phyloP scores from a whole-genome alignment of 2,888 invertebrate genomes.

The Ferdinandea cuprea region DNA sequence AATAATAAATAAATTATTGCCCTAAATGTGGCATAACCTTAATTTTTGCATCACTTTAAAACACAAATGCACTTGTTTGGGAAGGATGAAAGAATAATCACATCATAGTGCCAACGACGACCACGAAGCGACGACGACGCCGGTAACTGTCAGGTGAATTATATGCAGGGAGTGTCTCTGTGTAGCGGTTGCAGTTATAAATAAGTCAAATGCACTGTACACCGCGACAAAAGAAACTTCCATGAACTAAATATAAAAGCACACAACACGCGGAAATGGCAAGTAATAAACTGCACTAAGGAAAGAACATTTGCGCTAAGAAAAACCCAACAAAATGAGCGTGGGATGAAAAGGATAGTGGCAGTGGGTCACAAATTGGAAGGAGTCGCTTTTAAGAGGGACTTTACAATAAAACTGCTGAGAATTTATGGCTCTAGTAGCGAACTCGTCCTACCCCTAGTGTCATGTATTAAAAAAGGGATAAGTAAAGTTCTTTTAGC shows the following conservation, averaged over 20 bases:
- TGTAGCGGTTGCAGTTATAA: constrained; percentile 18
- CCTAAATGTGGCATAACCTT: not conserved
- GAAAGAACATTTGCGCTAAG: constrained; percentile 13
- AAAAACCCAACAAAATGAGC: not conserved
- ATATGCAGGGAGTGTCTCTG: constrained; percentile 27
- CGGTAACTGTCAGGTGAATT: constrained; percentile 33
- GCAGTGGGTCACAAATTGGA: constrained; percentile 15
- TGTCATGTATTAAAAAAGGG: constrained; percentile 1
- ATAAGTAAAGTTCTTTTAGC: constrained; percentile 2
- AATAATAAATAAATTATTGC: not conserved
- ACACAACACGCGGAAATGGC: constrained; percentile 23
- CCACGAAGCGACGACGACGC: not conserved
- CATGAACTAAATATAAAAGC: not conserved
- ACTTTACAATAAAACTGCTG: constrained; percentile 21
- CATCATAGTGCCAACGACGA: not conserved
- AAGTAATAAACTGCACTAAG: constrained; percentile 21
- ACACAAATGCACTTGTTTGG: not conserved
- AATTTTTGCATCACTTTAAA: not conserved
- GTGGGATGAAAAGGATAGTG: not conserved
- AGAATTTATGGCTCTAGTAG: constrained; percentile 22
- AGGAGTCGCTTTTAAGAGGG: constrained; percentile 20
- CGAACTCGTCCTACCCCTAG: not conserved
- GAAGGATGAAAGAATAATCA: not conserved
- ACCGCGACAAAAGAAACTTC: constrained; percentile 2
- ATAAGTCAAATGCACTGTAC: constrained; percentile 38